phyloP scores from a whole-genome alignment of 2,888 invertebrate genomes.

The Aethes cnicana region DNA sequence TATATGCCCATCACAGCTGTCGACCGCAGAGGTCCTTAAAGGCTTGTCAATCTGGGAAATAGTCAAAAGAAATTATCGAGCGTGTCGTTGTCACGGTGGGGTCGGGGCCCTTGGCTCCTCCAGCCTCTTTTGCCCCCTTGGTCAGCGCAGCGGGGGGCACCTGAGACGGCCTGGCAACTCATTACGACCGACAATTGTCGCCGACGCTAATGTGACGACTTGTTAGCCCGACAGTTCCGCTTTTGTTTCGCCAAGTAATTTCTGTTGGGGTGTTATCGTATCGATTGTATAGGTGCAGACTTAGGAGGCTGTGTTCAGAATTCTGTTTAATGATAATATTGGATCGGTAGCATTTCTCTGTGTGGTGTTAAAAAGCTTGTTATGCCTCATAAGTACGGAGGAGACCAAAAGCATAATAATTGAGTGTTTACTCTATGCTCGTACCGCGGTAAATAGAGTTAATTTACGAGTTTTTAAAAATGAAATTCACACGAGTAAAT shows the following conservation, averaged over 20 bases:
- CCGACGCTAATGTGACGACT: constrained; percentile 28
- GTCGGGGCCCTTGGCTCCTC: neutral
- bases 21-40: constrained; percentile 18
- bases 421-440: no score
- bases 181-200: constrained; percentile 23
- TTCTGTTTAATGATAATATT: no score
- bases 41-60: constrained; percentile 28
- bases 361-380: no score
- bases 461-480: no score
- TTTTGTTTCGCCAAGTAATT: constrained; percentile 9
- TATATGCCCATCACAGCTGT: constrained; percentile 12
- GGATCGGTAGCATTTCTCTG: no score
- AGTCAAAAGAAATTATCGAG: constrained; percentile 31
- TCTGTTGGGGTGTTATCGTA: constrained; percentile 4
- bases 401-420: no score
- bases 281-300: no score
- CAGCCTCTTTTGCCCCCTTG: constrained; percentile 1
- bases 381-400: no score
- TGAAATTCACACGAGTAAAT: no score
- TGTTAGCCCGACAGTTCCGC: constrained; percentile 11
- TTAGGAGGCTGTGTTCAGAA: no score
- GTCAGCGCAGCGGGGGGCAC: constrained; percentile 25
- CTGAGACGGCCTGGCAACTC: constrained; percentile 15
- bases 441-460: no score
- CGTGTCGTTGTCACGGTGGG: constrained; percentile 5